Evolutionary conservation across 2,888 invertebrate species (phyloP).

Genomic region (Halictus ligatus): DNA sequence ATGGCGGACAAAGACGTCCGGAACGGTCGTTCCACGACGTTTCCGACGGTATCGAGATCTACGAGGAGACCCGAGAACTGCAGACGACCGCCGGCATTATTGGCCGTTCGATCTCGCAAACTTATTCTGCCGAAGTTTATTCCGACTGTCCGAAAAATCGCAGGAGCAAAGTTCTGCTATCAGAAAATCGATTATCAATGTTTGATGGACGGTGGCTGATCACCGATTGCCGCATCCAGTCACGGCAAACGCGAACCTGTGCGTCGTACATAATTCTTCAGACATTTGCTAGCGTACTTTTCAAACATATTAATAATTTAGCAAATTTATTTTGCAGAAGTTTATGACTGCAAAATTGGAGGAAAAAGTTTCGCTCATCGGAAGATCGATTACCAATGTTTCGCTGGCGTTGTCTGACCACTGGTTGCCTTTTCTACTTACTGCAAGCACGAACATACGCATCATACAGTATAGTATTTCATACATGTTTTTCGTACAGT

Average conservation of each 20-base stretch:
- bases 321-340: neutral
- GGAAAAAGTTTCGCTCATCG: neutral
- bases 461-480: neutral
- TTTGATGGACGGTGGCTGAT: neutral
- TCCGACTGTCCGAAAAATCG: neutral
- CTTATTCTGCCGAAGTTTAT: neutral
- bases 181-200: neutral
- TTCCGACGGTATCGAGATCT: conserved; percentile 25
- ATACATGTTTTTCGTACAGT: neutral
- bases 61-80: conserved; percentile 2
- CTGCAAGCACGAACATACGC: neutral
- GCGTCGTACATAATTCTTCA: neutral
- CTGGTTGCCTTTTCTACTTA: neutral
- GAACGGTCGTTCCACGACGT: conserved; percentile 31
- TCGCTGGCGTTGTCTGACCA: neutral
- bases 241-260: neutral
- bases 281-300: too few species aligned
- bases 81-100: neutral
- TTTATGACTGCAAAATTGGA: neutral
- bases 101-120: neutral
- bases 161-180: neutral
- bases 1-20: conserved; percentile 42
- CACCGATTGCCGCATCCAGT: neutral
- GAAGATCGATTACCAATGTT: neutral
- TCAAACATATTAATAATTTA: neutral